phyloP scores from a whole-genome alignment of 2,113 vertebrate genomes.

The Calidris pygmaea region DNA sequence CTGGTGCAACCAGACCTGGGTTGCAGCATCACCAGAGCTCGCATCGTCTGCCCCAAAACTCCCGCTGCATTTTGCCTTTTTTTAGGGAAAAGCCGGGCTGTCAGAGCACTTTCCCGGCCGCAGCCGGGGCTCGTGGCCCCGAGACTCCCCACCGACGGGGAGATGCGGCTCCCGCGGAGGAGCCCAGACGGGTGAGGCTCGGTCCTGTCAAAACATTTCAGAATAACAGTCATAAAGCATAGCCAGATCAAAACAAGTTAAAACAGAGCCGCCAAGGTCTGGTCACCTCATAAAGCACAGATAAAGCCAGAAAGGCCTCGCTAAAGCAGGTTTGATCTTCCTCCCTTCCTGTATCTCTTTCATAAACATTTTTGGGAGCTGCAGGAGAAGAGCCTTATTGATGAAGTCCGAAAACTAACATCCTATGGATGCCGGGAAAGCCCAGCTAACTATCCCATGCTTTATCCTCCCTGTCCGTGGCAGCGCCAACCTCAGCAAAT shows the following conservation, averaged over 20 bases:
- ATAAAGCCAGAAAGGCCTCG: conserved; percentile 41
- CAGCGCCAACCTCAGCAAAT: not conserved
- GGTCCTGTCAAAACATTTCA: conserved; percentile 68
- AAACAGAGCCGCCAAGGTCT: conserved; percentile 55
- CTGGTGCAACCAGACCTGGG: not conserved
- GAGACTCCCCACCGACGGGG: fast-evolving
- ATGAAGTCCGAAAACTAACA: conserved; percentile 42
- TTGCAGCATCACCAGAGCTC: not conserved
- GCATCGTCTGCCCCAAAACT: fast-evolving
- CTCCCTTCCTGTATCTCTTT: conserved; percentile 65
- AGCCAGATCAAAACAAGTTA: conserved; percentile 63
- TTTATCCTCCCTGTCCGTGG: not conserved
- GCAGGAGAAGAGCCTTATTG: conserved; percentile 24
- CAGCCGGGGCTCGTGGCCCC: not conserved
- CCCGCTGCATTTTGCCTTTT: not conserved
- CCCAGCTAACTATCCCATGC: conserved; percentile 19
- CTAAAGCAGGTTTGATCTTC: conserved; percentile 67
- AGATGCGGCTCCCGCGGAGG: not conserved
- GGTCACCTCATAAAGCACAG: conserved; percentile 71
- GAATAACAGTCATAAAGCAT: conserved; percentile 59
- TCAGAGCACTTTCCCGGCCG: fast-evolving
- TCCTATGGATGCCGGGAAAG: conserved; percentile 12
- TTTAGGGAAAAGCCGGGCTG: not conserved
- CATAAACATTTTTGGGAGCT: conserved; percentile 59
- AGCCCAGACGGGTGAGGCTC: conserved; percentile 33